Conservation (phyloP, 2,888 invertebrate species). For the Lumbricus terrestris region DNA sequence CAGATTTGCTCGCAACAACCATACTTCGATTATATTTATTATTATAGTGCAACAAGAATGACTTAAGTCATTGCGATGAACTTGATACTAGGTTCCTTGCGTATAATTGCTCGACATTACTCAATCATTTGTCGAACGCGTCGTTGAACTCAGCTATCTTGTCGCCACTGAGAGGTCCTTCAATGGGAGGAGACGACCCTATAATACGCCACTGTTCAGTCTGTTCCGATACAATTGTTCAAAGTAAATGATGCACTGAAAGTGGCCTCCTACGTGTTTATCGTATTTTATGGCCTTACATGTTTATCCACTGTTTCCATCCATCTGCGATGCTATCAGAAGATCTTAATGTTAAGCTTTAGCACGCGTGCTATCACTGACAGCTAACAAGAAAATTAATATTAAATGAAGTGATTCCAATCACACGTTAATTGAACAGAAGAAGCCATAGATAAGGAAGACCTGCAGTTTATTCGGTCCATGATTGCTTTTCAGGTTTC, state of each 20-base stretch:
- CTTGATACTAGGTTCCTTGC: neutral
- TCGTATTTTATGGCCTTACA: neutral
- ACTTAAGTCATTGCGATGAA: neutral
- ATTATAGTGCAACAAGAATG: too few relatives aligned
- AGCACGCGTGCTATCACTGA: neutral
- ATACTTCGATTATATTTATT: too few relatives aligned
- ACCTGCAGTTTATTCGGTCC: too few relatives aligned
- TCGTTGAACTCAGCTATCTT: neutral
- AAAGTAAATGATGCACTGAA: neutral
- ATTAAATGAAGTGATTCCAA: neutral
- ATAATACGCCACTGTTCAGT: neutral
- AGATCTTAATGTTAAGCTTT: neutral
- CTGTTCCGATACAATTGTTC: neutral
- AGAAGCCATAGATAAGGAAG: neutral
- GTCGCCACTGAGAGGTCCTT: neutral
- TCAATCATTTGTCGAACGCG: neutral
- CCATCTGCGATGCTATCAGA: neutral
- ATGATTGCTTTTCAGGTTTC: too few relatives aligned
- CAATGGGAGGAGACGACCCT: too few relatives aligned
- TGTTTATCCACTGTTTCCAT: neutral
- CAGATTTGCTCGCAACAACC: neutral
- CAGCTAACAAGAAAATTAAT: neutral
- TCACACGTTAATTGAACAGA: neutral
- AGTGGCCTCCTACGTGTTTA: neutral
- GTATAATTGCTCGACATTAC: neutral